phyloP scores from a whole-genome alignment of 2,888 invertebrate genomes.

The Orthosia gothica region DNA sequence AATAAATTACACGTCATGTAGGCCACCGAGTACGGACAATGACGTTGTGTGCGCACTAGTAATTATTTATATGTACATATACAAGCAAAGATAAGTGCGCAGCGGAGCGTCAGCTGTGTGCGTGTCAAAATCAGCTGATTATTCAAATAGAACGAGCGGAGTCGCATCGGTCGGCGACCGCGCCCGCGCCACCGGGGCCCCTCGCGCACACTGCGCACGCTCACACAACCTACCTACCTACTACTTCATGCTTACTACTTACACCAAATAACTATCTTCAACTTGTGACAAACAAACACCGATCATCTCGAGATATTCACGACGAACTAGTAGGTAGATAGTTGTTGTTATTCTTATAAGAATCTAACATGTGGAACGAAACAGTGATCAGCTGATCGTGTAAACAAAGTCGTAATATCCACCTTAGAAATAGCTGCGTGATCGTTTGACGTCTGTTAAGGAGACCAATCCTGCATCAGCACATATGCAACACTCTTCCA shows the following conservation, averaged over 20 bases:
- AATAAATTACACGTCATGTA: constrained; percentile 72
- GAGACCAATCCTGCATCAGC: constrained; percentile 55
- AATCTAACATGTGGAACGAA: constrained; percentile 76
- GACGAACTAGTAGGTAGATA: constrained; percentile 26
- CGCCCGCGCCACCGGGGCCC: constrained; percentile 71
- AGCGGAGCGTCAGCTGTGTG: constrained; percentile 89
- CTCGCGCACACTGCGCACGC: constrained; percentile 49
- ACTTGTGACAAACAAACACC: constrained; percentile 36
- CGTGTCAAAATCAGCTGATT: constrained; percentile 92
- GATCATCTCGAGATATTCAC: constrained; percentile 24
- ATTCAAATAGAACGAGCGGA: constrained; percentile 90
- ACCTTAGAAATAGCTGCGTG: constrained; percentile 57
- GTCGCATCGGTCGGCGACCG: constrained; percentile 87
- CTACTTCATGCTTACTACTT: constrained; percentile 47
- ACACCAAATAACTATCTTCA: constrained; percentile 45
- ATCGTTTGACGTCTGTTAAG: constrained; percentile 47
- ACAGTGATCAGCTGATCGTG: constrained; percentile 89
- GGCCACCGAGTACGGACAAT: constrained; percentile 72
- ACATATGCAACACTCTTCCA: constrained; percentile 61
- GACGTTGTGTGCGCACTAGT: constrained; percentile 72
- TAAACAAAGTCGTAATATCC: constrained; percentile 83
- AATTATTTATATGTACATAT: constrained; percentile 74
- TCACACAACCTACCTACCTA: constrained; percentile 54
- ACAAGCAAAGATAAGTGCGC: constrained; percentile 85
- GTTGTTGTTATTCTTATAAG: constrained; percentile 75